Evolutionary conservation across 2,888 invertebrate species (phyloP).

Genomic region (Acronicta leporina): DNA sequence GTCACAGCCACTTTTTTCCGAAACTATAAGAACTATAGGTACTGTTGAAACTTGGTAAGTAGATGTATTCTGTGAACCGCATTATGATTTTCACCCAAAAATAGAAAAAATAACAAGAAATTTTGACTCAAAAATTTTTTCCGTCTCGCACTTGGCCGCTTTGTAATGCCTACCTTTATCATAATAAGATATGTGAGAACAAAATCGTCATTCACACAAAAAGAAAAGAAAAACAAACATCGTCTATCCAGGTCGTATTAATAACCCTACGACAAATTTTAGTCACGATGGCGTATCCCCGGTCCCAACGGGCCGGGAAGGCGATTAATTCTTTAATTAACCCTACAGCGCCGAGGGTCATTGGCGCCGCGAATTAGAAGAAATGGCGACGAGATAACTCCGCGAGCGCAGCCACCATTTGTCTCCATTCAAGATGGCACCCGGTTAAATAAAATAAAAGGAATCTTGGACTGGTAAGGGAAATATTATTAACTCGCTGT

Average conservation of each 20-base stretch:
- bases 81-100: no score
- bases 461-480: constrained; percentile 26
- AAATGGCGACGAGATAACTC: constrained; percentile 78
- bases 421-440: constrained; percentile 70
- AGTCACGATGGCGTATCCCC: constrained; percentile 68
- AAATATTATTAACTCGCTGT: constrained; percentile 53
- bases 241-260: constrained; percentile 49
- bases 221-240: constrained; percentile 11
- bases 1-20: no score
- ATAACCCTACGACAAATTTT: constrained; percentile 74
- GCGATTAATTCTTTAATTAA: constrained; percentile 86
- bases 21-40: no score
- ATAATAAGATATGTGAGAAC: background rate
- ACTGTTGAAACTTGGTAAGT: no score
- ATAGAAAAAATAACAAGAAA: no score
- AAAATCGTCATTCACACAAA: background rate
- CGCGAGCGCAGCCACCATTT: constrained; percentile 70
- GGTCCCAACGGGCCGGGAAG: constrained; percentile 60
- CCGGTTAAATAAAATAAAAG: constrained; percentile 54
- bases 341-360: constrained; percentile 70
- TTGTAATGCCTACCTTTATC: no score
- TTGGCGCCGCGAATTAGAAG: constrained; percentile 79
- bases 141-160: no score
- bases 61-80: no score
- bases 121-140: no score